phyloP scores from a whole-genome alignment of 1,140 invertebrate species.

The Diachasma alloeum region DNA sequence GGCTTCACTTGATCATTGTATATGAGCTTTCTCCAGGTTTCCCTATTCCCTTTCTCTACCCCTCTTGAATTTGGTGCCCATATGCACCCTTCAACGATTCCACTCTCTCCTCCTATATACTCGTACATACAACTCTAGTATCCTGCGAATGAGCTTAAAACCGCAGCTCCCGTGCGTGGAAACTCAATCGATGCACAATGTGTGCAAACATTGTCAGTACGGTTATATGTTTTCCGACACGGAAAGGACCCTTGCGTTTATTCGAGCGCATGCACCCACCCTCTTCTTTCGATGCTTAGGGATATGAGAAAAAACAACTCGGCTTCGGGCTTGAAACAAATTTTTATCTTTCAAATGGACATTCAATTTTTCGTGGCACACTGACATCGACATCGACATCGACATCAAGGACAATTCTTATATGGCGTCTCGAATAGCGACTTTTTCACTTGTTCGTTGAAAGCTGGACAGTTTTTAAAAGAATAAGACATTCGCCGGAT shows the following conservation, averaged over 20 bases:
- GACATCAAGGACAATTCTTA: no score
- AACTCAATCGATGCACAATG: slow-evolving; percentile 32
- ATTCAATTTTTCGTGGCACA: not conserved
- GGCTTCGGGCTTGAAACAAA: not conserved
- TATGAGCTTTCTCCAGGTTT: not conserved
- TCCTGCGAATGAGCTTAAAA: slow-evolving; percentile 17
- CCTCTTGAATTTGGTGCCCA: not conserved
- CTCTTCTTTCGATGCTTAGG: not conserved
- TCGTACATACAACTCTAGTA: not conserved
- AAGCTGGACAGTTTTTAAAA: no score
- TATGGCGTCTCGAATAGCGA: no score
- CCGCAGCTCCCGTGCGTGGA: slow-evolving; percentile 25
- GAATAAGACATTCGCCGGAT: no score
- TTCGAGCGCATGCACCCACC: slow-evolving; percentile 44
- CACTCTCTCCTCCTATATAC: not conserved
- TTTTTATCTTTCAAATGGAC: not conserved
- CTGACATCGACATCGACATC: not conserved
- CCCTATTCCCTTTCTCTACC: not conserved
- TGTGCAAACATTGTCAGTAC: slow-evolving; percentile 31
- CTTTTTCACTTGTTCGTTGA: no score
- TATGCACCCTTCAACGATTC: slow-evolving; percentile 10
- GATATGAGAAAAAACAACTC: not conserved
- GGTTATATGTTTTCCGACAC: slow-evolving; percentile 56
- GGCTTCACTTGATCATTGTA: slow-evolving; percentile 8
- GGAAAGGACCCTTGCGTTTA: slow-evolving; percentile 55